Conservation (phyloP, 2,113 vertebrate genomes). For the Dicaeum eximium region DNA sequence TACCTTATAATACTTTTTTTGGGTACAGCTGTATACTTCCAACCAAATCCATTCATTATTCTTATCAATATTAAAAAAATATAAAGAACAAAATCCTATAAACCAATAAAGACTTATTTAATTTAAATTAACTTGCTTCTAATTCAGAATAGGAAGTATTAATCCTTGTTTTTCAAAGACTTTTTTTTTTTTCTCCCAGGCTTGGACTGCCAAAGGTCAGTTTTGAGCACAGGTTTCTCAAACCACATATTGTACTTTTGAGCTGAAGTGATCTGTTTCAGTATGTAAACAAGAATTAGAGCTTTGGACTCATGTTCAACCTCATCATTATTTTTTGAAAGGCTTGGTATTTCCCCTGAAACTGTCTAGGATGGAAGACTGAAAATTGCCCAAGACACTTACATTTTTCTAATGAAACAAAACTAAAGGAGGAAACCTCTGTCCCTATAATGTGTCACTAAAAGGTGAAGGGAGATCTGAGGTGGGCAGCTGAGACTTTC, state of each 20-base stretch:
- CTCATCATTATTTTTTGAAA: not conserved
- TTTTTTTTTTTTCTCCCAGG: slow-evolving; percentile 15
- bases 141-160: slow-evolving; percentile 19
- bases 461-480: not conserved
- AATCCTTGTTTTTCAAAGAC: not conserved
- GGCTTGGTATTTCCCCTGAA: not conserved
- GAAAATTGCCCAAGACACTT: not conserved
- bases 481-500: not conserved
- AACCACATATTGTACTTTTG: not conserved
- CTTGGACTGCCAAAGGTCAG: slow-evolving; percentile 14
- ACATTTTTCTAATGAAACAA: not conserved
- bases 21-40: not conserved
- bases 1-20: not conserved
- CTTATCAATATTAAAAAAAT: not conserved
- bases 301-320: not conserved
- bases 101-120: not conserved
- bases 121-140: not conserved
- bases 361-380: not conserved
- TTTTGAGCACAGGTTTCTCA: slow-evolving; percentile 46
- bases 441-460: not conserved
- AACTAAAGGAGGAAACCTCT: not conserved
- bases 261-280: not conserved
- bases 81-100: not conserved
- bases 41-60: not conserved
- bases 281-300: slow-evolving; percentile 27